Base-by-base conservation (phyloP, 2,888 invertebrate genomes). In the Drosophila ezoana region DNA sequence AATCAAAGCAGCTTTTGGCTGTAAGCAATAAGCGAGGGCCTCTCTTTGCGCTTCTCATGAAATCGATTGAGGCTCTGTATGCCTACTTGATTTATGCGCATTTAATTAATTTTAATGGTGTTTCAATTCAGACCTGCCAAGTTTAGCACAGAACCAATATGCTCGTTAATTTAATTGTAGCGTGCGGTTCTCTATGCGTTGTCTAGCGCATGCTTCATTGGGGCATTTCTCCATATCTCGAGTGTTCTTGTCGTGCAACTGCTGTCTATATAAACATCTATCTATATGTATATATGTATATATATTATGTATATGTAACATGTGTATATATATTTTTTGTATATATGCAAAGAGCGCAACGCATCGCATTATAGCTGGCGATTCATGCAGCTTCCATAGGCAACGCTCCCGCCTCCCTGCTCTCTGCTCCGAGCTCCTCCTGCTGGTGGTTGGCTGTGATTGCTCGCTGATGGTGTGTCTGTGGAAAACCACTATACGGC, bases 401-500 rank as follows among this genome's bases (percentile, higher is more conserved):
- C 52, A 13, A 14, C 38, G 23, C 64, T 8, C 23, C 40, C 33
- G 45, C 16, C 64, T 8, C n/a, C 53, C 58, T 59, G 63, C 62
- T 70, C 54, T 54, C 4, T 1, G 23, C 23, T 11, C 16, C 28
- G 48, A 40, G 8, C 28, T 60, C 48, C 61, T 54, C 23, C 44
- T 4, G 13, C 53, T 49, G 63, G 58, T 20, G 65, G 48, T 62
- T 54, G 53, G 40, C 38, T 14, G 38, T 38, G 38, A 38, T 38
- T 5, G 38, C 38, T 38, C n/a, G 65, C 47, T 60, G 53, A 38
- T 61, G 76, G 35, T 16, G 40, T 67, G 48, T 69, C 61, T 69
- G 72, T 89, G 81, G 85, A 81, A 86, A 86, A 81, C 85, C 87
- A 85, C 80, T 86, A 89, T 86, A 86, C 80, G 85, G 77, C 73